A percentile compares a stretch with the other conserved stretches of the same genome.
Conservation (phyloP, 2,888 invertebrate species). For the Coenonympha glycerion region DNA sequence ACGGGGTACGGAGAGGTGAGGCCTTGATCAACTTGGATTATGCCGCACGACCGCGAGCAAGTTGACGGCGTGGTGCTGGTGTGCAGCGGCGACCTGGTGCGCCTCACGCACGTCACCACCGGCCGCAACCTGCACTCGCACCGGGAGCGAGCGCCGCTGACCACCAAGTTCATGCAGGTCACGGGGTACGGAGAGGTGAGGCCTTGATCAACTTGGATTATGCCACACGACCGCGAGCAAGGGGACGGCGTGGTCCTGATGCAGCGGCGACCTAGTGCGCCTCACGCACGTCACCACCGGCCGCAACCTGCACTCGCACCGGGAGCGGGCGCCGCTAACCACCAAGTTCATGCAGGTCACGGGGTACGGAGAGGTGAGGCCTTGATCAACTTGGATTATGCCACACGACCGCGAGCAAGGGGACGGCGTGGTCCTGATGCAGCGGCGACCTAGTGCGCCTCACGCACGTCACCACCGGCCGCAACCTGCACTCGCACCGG, state of each 20-base stretch:
- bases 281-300: slow-evolving; percentile 89
- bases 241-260: slow-evolving; percentile 71
- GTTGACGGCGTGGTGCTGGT: slow-evolving; percentile 69
- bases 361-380: slow-evolving; percentile 92
- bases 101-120: slow-evolving; percentile 90
- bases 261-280: slow-evolving; percentile 90
- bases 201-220: too few relatives aligned
- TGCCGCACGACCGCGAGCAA: slow-evolving; percentile 79
- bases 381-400: too few relatives aligned
- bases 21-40: too few relatives aligned
- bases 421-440: slow-evolving; percentile 72
- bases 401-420: slow-evolving; percentile 77
- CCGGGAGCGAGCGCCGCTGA: slow-evolving; percentile 89
- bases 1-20: slow-evolving; percentile 92
- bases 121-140: slow-evolving; percentile 94
- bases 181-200: slow-evolving; percentile 92
- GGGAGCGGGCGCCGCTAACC: slow-evolving; percentile 91
- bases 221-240: slow-evolving; percentile 78
- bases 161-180: slow-evolving; percentile 93
- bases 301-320: slow-evolving; percentile 93
- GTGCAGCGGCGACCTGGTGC: slow-evolving; percentile 89
- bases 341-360: slow-evolving; percentile 94
- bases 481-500: slow-evolving; percentile 94
- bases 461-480: slow-evolving; percentile 87
- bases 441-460: slow-evolving; percentile 92